These are phyloP conservation scores for Onychomys leucogaster DNA, from an alignment of 2,797 vertebrate species.

Conservation along the genomic window DNA sequence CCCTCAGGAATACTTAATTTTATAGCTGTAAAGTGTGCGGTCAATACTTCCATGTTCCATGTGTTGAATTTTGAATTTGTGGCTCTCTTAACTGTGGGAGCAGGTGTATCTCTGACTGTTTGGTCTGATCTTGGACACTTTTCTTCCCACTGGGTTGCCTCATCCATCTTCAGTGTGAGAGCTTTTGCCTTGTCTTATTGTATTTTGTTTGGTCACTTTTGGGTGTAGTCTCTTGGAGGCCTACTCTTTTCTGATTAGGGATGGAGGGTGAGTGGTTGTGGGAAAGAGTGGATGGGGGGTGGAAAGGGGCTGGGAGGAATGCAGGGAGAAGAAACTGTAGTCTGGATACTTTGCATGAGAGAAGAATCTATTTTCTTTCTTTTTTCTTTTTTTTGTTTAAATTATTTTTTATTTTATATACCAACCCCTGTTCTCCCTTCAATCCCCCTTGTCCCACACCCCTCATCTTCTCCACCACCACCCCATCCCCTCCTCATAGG, in stretches of 20 bases:
- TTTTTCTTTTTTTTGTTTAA: too few species aligned
- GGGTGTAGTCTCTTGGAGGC: neutral
- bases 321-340: neutral
- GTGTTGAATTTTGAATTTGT: neutral
- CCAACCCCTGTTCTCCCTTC: too few species aligned
- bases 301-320: too few species aligned
- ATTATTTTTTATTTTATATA: too few species aligned
- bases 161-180: neutral
- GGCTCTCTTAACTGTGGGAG: neutral
- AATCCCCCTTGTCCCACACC: too few species aligned
- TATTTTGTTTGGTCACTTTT: neutral
- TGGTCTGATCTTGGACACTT: neutral
- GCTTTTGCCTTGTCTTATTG: neutral
- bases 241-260: too few species aligned
- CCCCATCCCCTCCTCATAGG: too few species aligned
- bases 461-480: too few species aligned
- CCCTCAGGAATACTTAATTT: neutral
- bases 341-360: neutral
- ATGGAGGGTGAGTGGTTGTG: neutral
- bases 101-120: neutral
- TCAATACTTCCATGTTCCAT: neutral
- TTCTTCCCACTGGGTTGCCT: neutral
- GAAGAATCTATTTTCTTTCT: neutral
- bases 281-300: accelerated
- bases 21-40: neutral